Conservation (phyloP, 2,797 vertebrate genomes). For the Tokudaia muenninki region DNA sequence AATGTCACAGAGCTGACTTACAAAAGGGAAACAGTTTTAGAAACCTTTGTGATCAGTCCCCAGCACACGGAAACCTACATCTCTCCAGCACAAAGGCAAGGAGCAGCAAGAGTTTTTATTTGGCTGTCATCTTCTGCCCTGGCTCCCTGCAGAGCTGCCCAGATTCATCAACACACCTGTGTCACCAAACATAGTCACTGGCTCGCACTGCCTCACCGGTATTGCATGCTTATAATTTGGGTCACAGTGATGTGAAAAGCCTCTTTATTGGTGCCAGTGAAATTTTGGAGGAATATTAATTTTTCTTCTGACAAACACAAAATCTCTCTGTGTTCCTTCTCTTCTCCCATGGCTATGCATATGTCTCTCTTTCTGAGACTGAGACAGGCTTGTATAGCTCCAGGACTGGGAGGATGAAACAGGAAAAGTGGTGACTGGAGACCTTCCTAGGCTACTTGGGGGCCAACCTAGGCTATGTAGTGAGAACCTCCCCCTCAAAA, state of each 20-base stretch:
- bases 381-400: background rate
- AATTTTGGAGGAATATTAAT: background rate
- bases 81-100: conserved; percentile 11
- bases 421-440: background rate
- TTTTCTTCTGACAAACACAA: conserved; percentile 22
- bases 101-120: background rate
- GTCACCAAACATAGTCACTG: background rate
- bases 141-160: background rate
- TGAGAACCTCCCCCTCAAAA: background rate
- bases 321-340: background rate
- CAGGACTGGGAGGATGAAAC: background rate
- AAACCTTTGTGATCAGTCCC: conserved; percentile 48
- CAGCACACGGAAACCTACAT: background rate
- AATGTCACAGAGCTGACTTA: conserved; percentile 15
- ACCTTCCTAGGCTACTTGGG: background rate
- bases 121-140: background rate
- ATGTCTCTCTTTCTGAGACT: background rate
- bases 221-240: background rate
- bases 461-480: background rate
- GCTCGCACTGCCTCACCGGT: background rate
- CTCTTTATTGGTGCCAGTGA: background rate
- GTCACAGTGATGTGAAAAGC: background rate
- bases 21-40: conserved; percentile 65
- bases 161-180: background rate
- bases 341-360: background rate